phyloP scores from a whole-genome alignment of 53 echinoderm and acorn worm species.

The Echinarachnius parma region DNA sequence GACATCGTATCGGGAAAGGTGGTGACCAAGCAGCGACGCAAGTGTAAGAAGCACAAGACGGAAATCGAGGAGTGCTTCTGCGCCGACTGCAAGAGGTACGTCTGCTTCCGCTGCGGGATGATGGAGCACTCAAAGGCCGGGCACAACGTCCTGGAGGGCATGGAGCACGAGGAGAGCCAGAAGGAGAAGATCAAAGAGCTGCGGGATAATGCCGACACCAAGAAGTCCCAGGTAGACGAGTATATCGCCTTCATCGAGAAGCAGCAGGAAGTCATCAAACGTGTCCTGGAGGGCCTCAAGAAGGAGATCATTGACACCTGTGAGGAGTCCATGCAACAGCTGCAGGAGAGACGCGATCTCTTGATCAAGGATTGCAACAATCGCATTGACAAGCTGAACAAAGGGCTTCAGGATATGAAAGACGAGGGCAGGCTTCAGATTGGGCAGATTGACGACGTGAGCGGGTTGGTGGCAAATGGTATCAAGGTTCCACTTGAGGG shows the following conservation, averaged over 20 bases:
- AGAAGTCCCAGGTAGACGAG: conserved; percentile 1
- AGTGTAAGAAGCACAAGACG: conserved; percentile 24
- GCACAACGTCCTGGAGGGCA: conserved; percentile 19
- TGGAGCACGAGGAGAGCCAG: conserved; percentile 13
- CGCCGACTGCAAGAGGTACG: conserved; percentile 23
- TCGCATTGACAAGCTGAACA: conserved; percentile 3
- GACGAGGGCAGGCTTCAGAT: conserved; percentile 9
- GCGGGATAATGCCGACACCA: not conserved
- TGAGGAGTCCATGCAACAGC: conserved; percentile 31
- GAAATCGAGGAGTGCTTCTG: conserved; percentile 32
- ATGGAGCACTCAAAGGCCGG: conserved; percentile 19
- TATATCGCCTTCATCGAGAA: conserved; percentile 23
- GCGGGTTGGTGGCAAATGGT: conserved; percentile 27
- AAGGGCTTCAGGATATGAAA: conserved; percentile 23
- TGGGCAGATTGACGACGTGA: conserved; percentile 11
- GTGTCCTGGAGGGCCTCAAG: not conserved
- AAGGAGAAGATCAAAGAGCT: conserved; percentile 30
- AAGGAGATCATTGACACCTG: conserved; percentile 13
- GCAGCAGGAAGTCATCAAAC: conserved; percentile 2
- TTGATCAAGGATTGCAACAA: conserved; percentile 14
- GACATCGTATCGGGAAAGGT: conserved; percentile 27
- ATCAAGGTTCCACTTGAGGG: conserved; percentile 23
- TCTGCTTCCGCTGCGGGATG: conserved; percentile 40
- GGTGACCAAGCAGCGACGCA: conserved; percentile 1
- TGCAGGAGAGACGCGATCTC: conserved; percentile 14